Evolutionary conservation across 2,888 invertebrate species (phyloP), one percentile per base, ranked within the genome.

Genomic region (Drosophila nigritarsus): DNA sequence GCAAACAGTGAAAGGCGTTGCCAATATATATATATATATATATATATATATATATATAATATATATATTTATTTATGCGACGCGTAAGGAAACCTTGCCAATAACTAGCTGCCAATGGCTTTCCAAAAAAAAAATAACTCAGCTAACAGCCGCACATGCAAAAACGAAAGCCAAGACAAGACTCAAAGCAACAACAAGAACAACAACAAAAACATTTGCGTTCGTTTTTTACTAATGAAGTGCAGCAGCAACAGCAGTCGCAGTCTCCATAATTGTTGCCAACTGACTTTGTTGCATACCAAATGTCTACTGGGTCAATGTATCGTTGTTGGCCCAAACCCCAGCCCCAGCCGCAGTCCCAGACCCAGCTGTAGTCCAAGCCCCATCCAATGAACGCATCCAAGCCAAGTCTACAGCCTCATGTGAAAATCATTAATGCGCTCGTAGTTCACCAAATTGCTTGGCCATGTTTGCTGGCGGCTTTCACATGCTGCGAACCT

Each of bases 251-350:
- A 32, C 32, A 32, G 20, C 51, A 82, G 78, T 63, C 69, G 68
- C 66, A 49, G 51, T 72, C 45, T 63, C 67, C 71, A 66, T 75
- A 65, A 70, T 71, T 71, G 78, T 65, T 69, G 81, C 78, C 67
- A 71, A 67, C 63, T 58, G 70, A 69, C 66, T 68, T 69, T 64
- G 69, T 67, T 87, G 87, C 88, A 87, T 87, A 85, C 90, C 71
- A 87, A 89, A 83, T 87, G 79, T 83, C 83, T 74, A 87, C 63
- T 89, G 87, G 90, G 88, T 89, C 90, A 86, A 89, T 85, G 86
- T 81, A 87, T 89, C 85, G 82, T 58, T 61, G 53, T 69, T 63
- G 71, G 65, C 70, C 66, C 65, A 82, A 58, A 66, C 84, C 24
- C 62, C 67, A 53, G 36, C 34, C 27, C 60, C 58, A 30, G 38